Base-by-base conservation (phyloP, 2,797 vertebrate species). In the Dendrocincla tyrannina region DNA sequence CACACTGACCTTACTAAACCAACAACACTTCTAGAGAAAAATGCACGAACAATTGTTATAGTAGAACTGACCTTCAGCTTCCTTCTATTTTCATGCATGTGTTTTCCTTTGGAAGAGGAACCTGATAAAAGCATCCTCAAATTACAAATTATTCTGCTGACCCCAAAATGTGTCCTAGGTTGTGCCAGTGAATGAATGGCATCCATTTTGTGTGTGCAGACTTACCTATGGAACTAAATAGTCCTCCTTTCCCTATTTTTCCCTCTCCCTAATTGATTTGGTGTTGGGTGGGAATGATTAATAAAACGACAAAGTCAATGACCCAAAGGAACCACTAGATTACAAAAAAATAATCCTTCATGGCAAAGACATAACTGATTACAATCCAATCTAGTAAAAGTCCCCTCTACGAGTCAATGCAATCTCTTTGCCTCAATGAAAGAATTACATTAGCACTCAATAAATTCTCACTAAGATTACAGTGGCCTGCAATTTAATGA, bases 341-440 rank as follows among this genome's bases (percentile, higher is more conserved):
- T 97, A 97, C 97, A 97, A 96, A 96, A 96, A 93, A 93, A 83
- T 47, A 93, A 93, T 77, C 80, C 77, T 96, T 96, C 96, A 97
- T 58, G 18, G 41, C 67, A 96, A 97, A 97, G 97, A 96, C 94
- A 88, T 98, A 97, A 98, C 97, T 98, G 98, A 98, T 98, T 98
- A 98, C 96, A 97, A 98, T 98, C 97, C 98, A 98, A 97, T 98
- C 98, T 98, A 98, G 96, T 98, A 95, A 97, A 98, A 98, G 97
- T 98, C 94, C 96, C 83, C 95, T 97, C 95, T 85, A 96, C 91
- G 91, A 98, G 97, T 98, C 97, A 98, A 98, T 97, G 96, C 95
- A 97, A 97, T 97, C 96, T 98, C 98, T 97, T 95, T 96, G 96
- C 97, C 91, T 97, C 96, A 93, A 97, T 97, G 97, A 96, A 97